A percentile compares a stretch with the other conserved stretches of the same genome.
These are phyloP conservation scores for Marronus borbonicus DNA, from an alignment of 2,888 invertebrate species.

Conservation along the genomic window DNA sequence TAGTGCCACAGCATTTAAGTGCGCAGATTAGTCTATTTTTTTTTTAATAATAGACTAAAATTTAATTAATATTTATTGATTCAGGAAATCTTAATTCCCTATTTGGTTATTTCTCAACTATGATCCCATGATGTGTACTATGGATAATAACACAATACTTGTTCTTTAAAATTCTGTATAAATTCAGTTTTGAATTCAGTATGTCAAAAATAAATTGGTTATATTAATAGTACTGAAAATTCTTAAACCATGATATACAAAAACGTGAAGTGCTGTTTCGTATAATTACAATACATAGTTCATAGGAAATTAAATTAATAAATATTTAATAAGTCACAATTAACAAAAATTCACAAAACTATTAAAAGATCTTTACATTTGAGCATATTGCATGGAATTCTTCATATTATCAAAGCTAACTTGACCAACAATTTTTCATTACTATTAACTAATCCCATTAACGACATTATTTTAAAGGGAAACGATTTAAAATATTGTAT, in stretches of 20 bases:
- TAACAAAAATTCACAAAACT: neutral
- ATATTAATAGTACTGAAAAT: slow-evolving; percentile 12
- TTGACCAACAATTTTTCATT: slow-evolving; percentile 8
- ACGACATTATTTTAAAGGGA: neutral
- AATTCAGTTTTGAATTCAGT: neutral
- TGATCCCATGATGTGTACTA: no score
- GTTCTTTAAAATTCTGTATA: neutral
- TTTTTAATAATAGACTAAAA: no score
- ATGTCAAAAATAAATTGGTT: neutral
- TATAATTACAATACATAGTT: no score
- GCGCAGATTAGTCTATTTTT: no score
- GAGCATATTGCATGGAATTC: slow-evolving; percentile 10
- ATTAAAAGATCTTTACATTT: neutral
- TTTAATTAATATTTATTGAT: no score
- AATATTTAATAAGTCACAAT: neutral
- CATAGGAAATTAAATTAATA: neutral
- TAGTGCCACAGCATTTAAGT: no score
- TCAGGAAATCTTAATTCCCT: no score
- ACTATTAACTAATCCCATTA: neutral
- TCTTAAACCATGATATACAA: neutral
- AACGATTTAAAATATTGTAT: neutral
- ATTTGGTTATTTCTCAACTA: no score
- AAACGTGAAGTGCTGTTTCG: no score
- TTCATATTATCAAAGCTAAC: neutral
- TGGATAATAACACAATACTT: neutral